These are phyloP conservation scores for Selenia dentaria DNA, from an alignment of 2,888 invertebrate species.

Conservation along the genomic window DNA sequence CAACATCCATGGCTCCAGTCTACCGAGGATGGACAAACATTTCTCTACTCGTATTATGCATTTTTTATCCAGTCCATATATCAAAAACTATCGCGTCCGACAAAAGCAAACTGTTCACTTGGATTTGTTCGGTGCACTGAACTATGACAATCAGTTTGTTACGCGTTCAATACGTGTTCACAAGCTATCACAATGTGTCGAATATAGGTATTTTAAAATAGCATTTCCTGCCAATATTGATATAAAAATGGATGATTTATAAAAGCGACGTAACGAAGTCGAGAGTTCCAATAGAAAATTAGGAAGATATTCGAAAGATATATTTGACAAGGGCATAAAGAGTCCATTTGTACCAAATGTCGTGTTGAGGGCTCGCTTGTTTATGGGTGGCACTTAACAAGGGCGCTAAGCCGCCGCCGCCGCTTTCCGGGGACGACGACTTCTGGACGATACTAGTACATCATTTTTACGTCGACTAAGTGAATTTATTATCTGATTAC, in stretches of 20 bases:
- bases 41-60: slow-evolving; percentile 60
- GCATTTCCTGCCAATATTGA: too few species aligned
- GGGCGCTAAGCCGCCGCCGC: slow-evolving; percentile 51
- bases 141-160: slow-evolving; percentile 54
- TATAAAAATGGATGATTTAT: too few species aligned
- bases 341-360: slow-evolving; percentile 67
- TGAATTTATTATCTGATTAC: slow-evolving; percentile 63
- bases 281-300: too few species aligned
- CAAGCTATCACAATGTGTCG: slow-evolving; percentile 5
- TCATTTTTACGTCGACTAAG: slow-evolving; percentile 57
- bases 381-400: slow-evolving; percentile 68
- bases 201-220: too few species aligned
- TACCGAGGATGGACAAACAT: slow-evolving; percentile 56
- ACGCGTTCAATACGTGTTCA: slow-evolving; percentile 35
- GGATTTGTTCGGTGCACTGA: slow-evolving; percentile 56
- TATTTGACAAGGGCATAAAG: slow-evolving; percentile 62
- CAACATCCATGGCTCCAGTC: slow-evolving; percentile 46
- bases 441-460: slow-evolving; percentile 40
- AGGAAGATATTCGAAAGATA: slow-evolving; percentile 42
- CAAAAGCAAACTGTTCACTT: slow-evolving; percentile 60
- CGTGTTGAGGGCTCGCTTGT: slow-evolving; percentile 60
- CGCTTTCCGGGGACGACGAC: slow-evolving; percentile 34
- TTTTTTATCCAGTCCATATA: slow-evolving; percentile 59
- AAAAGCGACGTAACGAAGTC: too few species aligned
- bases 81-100: slow-evolving; percentile 60